Percentiles rank a stretch among this genome's conserved stretches.
phyloP scores from a whole-genome alignment of 1,140 invertebrate species.

The Microvelia longipes region DNA sequence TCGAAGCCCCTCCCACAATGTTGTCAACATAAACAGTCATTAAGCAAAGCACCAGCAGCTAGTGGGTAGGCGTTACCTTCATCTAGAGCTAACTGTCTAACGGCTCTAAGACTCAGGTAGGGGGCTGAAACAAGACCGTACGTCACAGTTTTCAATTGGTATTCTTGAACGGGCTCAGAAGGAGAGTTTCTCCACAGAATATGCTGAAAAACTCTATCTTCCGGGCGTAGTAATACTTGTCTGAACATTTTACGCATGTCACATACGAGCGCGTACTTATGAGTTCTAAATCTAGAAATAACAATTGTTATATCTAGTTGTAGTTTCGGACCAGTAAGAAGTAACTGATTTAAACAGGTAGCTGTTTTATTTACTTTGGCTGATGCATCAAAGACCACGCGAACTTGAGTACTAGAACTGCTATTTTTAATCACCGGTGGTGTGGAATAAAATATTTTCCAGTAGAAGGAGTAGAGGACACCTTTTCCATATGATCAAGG shows the following conservation, averaged over 20 bases:
- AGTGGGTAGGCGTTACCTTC: no score
- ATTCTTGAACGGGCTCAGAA: slow-evolving; percentile 17
- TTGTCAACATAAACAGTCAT: slow-evolving; percentile 34
- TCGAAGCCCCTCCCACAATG: slow-evolving; percentile 25
- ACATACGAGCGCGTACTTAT: not conserved
- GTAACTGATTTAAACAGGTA: not conserved
- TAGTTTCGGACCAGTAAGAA: not conserved
- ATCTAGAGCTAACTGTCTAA: slow-evolving; percentile 26
- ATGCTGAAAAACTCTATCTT: slow-evolving; percentile 14
- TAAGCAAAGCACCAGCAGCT: slow-evolving; percentile 20
- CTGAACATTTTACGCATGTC: slow-evolving; percentile 9
- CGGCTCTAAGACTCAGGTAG: slow-evolving; percentile 24
- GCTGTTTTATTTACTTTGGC: not conserved
- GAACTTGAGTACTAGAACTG: not conserved
- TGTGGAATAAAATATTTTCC: not conserved
- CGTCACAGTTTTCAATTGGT: slow-evolving; percentile 26
- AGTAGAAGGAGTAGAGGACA: not conserved
- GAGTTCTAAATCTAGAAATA: not conserved
- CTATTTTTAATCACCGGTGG: not conserved
- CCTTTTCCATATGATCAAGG: not conserved
- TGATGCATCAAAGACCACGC: not conserved
- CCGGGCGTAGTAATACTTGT: slow-evolving; percentile 21
- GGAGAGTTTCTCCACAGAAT: slow-evolving; percentile 19
- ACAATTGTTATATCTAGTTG: not conserved
- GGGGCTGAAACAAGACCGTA: slow-evolving; percentile 27